Percentiles rank a stretch among this genome's conserved stretches.
phyloP scores from a whole-genome alignment of 2,888 invertebrate species.

The Eristalis arbustorum region DNA sequence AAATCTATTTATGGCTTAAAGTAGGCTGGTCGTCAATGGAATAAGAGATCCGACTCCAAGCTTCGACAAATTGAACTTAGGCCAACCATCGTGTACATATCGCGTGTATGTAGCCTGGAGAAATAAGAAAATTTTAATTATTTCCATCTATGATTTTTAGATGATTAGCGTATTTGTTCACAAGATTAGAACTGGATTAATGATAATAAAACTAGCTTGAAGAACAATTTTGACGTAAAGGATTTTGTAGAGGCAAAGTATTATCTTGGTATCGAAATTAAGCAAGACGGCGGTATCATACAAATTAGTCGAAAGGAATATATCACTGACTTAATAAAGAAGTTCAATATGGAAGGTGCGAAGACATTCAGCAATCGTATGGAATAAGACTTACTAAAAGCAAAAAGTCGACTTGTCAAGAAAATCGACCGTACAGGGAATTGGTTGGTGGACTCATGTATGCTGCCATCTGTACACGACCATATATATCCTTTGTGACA shows the following conservation, averaged over 20 bases:
- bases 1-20: no score
- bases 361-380: neutral
- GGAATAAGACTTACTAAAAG: neutral
- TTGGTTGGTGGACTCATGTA: slow-evolving; percentile 12
- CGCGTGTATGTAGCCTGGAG: slow-evolving; percentile 26
- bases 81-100: slow-evolving; percentile 3
- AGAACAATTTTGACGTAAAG: neutral
- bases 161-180: neutral
- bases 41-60: neutral
- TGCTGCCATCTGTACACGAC: neutral
- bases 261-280: neutral
- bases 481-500: neutral
- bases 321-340: neutral
- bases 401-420: neutral
- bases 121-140: neutral
- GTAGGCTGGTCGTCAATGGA: slow-evolving; percentile 18
- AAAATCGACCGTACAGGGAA: slow-evolving; percentile 5
- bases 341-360: neutral
- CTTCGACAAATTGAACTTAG: slow-evolving; percentile 13
- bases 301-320: neutral
- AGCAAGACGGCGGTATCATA: neutral
- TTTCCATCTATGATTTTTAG: neutral
- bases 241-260: neutral
- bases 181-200: neutral
- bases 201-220: neutral